These are phyloP conservation scores for Lethocerus indicus DNA, from an alignment of 1,140 invertebrate species.

Conservation along the genomic window DNA sequence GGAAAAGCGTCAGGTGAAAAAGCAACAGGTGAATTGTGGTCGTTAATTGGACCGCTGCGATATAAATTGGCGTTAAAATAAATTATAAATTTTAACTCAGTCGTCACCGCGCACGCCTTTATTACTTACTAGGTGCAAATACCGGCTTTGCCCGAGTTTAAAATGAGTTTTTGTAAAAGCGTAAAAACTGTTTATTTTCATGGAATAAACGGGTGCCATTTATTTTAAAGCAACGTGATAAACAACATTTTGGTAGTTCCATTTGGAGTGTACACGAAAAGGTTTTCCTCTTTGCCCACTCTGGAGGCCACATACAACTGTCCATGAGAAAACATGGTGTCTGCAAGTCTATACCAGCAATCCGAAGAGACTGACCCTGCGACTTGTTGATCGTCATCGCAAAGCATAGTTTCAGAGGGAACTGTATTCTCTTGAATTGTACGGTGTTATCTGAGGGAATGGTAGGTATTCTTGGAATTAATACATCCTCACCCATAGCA, in stretches of 20 bases:
- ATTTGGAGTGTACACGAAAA: conserved; percentile 3
- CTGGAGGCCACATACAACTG: conserved; percentile 19
- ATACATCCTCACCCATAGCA: conserved; percentile 9
- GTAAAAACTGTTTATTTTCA: no score
- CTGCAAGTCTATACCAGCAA: conserved; percentile 14
- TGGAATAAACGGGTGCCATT: no score
- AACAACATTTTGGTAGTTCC: conserved; percentile 11
- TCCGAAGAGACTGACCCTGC: conserved; percentile 17
- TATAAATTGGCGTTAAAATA: no score
- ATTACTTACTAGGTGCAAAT: no score
- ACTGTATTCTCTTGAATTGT: conserved; percentile 17
- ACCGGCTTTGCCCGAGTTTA: no score
- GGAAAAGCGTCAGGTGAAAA: no score
- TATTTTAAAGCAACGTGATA: conserved; percentile 8
- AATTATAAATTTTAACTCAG: no score
- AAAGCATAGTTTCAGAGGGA: conserved; percentile 26
- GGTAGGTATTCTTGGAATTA: conserved; percentile 10
- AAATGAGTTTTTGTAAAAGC: no score
- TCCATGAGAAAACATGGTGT: conserved; percentile 20
- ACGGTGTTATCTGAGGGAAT: conserved; percentile 13
- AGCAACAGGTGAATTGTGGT: no score
- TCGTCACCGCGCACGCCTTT: no score
- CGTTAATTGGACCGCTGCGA: no score
- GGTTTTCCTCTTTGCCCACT: conserved; percentile 5
- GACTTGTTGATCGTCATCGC: conserved; percentile 27